Percentiles rank a stretch among this genome's conserved stretches.
phyloP scores from a whole-genome alignment of 2,113 vertebrate genomes.

The Aegotheles bennettii region DNA sequence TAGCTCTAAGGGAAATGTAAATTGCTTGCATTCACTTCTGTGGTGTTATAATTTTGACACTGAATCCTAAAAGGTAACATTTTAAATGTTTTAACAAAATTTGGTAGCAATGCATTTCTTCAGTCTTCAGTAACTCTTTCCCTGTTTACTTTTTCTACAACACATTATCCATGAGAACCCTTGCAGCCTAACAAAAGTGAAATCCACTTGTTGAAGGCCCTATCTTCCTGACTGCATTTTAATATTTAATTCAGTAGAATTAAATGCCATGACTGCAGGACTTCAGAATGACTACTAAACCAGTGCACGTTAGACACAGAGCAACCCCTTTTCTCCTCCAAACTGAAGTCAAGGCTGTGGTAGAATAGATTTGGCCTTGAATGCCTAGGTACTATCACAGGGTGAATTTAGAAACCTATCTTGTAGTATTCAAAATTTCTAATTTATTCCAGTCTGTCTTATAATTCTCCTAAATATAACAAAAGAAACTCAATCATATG shows the following conservation, averaged over 20 bases:
- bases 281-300: not conserved
- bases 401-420: not conserved
- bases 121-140: not conserved
- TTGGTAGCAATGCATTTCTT: not conserved
- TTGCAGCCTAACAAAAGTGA: not conserved
- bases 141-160: not conserved
- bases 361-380: not conserved
- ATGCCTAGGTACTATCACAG: not conserved
- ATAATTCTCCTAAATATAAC: not conserved
- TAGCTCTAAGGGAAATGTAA: slow-evolving; percentile 66
- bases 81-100: slow-evolving; percentile 10
- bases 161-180: not conserved
- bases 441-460: not conserved
- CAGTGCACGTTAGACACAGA: not conserved
- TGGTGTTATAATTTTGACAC: slow-evolving; percentile 46
- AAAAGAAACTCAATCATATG: not conserved
- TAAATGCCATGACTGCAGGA: not conserved
- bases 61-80: slow-evolving; percentile 48
- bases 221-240: not conserved
- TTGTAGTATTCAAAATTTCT: not conserved
- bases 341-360: not conserved
- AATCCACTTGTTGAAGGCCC: not conserved
- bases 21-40: slow-evolving; percentile 35
- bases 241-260: not conserved
- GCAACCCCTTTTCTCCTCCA: not conserved